Conservation (phyloP, 2,888 invertebrate species). For the Geophilus truncorum region DNA sequence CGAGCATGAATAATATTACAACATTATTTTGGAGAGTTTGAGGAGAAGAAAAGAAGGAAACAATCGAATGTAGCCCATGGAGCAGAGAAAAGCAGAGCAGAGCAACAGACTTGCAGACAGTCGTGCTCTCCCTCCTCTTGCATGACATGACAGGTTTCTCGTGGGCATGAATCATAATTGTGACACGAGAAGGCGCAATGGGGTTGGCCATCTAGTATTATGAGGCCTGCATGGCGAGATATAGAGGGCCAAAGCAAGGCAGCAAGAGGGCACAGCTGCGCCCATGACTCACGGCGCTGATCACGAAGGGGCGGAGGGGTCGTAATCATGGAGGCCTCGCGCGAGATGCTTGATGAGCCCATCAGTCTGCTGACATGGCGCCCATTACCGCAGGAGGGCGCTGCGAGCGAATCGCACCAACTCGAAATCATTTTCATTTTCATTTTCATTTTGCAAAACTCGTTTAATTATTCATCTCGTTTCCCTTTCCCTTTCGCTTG, state of each 20-base stretch:
- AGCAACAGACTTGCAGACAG: no score
- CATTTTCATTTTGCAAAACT: not conserved
- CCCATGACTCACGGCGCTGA: slow-evolving; percentile 25
- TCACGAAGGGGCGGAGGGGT: slow-evolving; percentile 21
- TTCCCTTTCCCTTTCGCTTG: no score
- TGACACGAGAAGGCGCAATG: slow-evolving; percentile 13
- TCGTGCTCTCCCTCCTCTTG: not conserved
- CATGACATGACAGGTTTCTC: slow-evolving; percentile 25
- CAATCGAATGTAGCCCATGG: no score
- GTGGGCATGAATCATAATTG: slow-evolving; percentile 24
- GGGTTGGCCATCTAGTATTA: not conserved
- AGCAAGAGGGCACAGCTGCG: slow-evolving; percentile 20
- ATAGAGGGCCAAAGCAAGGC: not conserved
- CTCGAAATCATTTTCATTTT: not conserved
- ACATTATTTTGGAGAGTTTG: no score
- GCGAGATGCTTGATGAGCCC: slow-evolving; percentile 14
- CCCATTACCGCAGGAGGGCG: not conserved
- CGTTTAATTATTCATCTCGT: not conserved
- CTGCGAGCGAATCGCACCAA: not conserved
- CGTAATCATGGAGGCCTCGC: slow-evolving; percentile 25
- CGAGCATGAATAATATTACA: no score
- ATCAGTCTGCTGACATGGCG: slow-evolving; percentile 16
- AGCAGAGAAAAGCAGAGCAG: no score
- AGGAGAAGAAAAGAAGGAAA: no score
- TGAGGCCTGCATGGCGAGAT: slow-evolving; percentile 15